Evolutionary conservation across 2,113 vertebrate genomes (phyloP).

Genomic region (Oceanites oceanicus): DNA sequence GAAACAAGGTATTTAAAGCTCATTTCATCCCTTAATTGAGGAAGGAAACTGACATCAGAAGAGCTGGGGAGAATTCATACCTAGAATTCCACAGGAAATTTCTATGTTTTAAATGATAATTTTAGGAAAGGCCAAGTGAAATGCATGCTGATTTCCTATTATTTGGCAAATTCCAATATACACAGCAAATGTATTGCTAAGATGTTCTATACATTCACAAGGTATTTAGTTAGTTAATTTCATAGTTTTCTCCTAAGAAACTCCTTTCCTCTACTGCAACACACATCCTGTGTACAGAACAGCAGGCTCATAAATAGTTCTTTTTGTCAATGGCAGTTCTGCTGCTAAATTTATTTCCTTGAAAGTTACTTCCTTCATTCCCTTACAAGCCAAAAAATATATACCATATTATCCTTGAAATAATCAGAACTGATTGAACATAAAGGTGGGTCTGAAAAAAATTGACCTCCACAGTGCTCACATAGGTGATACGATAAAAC

Average conservation of each 20-base stretch:
- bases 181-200: background rate
- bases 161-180: background rate
- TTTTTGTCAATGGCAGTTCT: background rate
- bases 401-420: constrained; percentile 20
- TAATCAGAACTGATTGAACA: background rate
- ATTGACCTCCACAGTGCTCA: background rate
- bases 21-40: background rate
- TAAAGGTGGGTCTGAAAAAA: background rate
- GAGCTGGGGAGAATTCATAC: background rate
- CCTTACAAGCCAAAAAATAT: background rate
- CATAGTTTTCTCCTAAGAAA: background rate
- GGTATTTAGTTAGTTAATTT: background rate
- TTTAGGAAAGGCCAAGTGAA: background rate
- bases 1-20: background rate
- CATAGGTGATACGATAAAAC: background rate
- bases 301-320: background rate
- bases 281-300: background rate
- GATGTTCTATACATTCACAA: background rate
- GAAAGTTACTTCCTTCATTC: background rate
- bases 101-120: background rate
- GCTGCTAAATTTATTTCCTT: background rate
- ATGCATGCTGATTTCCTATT: background rate
- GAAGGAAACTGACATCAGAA: background rate
- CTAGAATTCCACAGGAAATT: background rate
- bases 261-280: background rate